phyloP scores from a whole-genome alignment of 2,797 vertebrate species.

The Cynopterus sphinx region DNA sequence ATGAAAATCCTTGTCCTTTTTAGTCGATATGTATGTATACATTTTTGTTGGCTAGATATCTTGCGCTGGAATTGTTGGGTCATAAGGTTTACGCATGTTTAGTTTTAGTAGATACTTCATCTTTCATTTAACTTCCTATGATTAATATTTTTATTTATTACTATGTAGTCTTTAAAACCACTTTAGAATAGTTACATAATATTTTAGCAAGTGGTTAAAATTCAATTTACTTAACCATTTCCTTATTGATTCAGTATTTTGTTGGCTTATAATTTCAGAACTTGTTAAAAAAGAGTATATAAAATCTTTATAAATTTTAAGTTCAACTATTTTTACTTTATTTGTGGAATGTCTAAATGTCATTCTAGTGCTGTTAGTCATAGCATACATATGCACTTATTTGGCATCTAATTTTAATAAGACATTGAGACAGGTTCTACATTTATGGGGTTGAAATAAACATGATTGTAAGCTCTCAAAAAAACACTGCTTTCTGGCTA shows the following conservation, averaged over 20 bases:
- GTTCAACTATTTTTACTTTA: neutral
- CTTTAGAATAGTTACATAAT: constrained; percentile 3
- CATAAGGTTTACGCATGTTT: neutral
- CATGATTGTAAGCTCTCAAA: neutral
- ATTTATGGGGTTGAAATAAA: neutral
- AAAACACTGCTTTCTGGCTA: neutral
- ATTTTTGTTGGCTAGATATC: neutral
- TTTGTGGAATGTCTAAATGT: neutral
- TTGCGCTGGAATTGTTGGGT: neutral
- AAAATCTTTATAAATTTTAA: neutral
- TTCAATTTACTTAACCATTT: neutral
- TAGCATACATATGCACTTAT: neutral
- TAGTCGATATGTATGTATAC: neutral
- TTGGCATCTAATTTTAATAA: neutral
- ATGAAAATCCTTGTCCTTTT: neutral
- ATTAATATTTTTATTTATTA: constrained; percentile 21
- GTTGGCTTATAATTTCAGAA: neutral
- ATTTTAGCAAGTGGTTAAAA: constrained; percentile 2
- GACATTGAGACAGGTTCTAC: neutral
- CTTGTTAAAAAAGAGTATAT: neutral
- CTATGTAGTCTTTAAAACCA: neutral
- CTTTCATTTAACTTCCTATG: neutral
- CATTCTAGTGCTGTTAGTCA: neutral
- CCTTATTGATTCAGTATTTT: neutral
- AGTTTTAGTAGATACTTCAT: neutral